Percentiles rank a stretch among this genome's conserved stretches.
Conservation (phyloP, 2,888 invertebrate genomes). For the Augochlorella aurata region DNA sequence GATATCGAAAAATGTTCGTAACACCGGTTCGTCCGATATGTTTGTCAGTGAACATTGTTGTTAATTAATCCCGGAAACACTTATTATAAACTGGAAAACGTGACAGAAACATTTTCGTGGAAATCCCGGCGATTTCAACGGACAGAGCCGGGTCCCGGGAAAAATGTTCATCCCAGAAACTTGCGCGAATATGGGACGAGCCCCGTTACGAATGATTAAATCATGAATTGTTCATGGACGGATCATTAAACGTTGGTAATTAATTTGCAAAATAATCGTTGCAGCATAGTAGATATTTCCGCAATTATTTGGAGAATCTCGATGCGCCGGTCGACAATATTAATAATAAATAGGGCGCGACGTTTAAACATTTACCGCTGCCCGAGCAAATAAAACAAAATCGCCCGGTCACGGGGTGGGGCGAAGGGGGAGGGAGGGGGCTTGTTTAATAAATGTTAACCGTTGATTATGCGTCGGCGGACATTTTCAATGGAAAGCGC, state of each 20-base stretch:
- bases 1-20: too few species aligned
- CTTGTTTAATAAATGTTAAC: not conserved
- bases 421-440: too few species aligned
- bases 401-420: not conserved
- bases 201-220: not conserved
- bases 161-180: too few species aligned
- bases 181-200: too few species aligned
- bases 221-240: not conserved
- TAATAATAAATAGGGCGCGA: not conserved
- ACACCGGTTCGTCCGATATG: too few species aligned
- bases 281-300: not conserved
- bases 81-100: too few species aligned
- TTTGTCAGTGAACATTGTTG: too few species aligned
- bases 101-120: too few species aligned
- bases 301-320: not conserved
- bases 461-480: not conserved
- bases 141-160: too few species aligned
- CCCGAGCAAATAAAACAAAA: not conserved
- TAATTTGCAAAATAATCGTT: not conserved
- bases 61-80: too few species aligned
- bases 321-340: not conserved
- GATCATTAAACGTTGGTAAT: not conserved
- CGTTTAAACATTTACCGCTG: not conserved
- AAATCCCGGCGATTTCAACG: too few species aligned
- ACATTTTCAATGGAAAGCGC: not conserved